These are phyloP conservation scores for Epinephelus lanceolatus DNA, from an alignment of 2,113 vertebrate species.

Conservation along the genomic window DNA sequence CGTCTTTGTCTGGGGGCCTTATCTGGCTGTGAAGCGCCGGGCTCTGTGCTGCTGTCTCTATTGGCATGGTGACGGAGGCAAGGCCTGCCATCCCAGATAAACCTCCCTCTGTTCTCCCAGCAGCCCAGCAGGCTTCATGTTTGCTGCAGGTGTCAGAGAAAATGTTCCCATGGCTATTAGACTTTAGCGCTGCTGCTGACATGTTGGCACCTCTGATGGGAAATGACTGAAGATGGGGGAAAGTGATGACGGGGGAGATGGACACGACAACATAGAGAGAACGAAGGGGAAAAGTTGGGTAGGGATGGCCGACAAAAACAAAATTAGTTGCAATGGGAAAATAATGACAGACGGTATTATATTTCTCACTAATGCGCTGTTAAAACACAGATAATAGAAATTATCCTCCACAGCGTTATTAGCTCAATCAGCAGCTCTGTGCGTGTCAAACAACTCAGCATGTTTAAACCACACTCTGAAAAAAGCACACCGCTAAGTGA, in stretches of 20 bases:
- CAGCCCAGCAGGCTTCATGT: constrained; percentile 72
- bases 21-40: constrained; percentile 67
- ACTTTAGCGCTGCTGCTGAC: constrained; percentile 62
- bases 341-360: not conserved
- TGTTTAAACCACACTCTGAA: not conserved
- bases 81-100: constrained; percentile 84
- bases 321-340: not conserved
- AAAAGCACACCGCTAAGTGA: not conserved
- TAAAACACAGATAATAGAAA: not conserved
- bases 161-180: constrained; percentile 73
- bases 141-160: constrained; percentile 76
- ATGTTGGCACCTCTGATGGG: constrained; percentile 62
- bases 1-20: constrained; percentile 75
- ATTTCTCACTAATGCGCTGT: not conserved
- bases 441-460: not conserved
- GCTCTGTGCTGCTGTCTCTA: constrained; percentile 69
- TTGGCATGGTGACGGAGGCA: constrained; percentile 77
- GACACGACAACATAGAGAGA: constrained; percentile 25
- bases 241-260: constrained; percentile 35
- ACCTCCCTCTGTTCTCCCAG: constrained; percentile 77
- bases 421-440: not conserved
- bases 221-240: constrained; percentile 48
- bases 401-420: not conserved
- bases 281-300: not conserved
- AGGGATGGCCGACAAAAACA: not conserved